Conservation (phyloP, 2,888 invertebrate species). For the Aspidiotus rigidus region DNA sequence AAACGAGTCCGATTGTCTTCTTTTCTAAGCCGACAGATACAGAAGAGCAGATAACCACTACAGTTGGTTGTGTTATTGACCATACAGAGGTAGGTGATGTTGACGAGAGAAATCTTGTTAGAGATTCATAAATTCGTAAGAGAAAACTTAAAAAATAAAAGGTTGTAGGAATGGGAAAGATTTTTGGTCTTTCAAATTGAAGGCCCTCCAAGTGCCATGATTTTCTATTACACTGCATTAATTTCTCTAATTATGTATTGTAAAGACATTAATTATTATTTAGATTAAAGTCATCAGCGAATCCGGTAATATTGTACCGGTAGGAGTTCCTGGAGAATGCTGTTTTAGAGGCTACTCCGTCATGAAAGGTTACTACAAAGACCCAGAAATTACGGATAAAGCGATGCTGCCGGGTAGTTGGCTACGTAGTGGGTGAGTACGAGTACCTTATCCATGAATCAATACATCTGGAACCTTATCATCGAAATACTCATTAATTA, state of each 20-base stretch:
- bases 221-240: no score
- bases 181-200: no score
- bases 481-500: neutral
- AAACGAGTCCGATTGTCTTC: conserved; percentile 52
- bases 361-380: conserved; percentile 77
- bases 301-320: conserved; percentile 55
- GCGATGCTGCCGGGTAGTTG: conserved; percentile 53
- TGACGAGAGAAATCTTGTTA: no score
- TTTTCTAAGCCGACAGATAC: conserved; percentile 46
- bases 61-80: conserved; percentile 49
- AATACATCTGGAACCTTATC: neutral
- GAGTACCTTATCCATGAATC: conserved; percentile 35
- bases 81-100: conserved; percentile 46
- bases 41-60: conserved; percentile 45
- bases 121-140: no score
- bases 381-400: conserved; percentile 62
- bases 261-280: neutral
- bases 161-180: no score
- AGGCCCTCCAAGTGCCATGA: no score
- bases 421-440: conserved; percentile 65
- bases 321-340: conserved; percentile 65
- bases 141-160: no score
- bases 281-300: conserved; percentile 55
- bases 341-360: conserved; percentile 61
- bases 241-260: neutral